Conservation (phyloP, 2,888 invertebrate genomes). For the Palloptera scutellata region DNA sequence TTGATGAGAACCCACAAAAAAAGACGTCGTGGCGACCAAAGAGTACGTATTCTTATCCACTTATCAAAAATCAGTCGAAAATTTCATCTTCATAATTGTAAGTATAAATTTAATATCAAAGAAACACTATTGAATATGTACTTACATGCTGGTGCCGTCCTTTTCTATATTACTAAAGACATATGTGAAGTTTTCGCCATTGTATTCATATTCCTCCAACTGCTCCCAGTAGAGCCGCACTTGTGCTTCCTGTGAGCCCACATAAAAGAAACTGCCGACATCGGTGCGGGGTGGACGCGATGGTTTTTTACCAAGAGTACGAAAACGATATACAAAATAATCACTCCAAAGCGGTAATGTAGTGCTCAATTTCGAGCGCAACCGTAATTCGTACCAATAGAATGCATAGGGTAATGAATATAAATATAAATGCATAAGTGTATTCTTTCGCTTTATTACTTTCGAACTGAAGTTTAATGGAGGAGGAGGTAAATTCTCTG, state of each 20-base stretch:
- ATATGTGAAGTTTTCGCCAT: slow-evolving; percentile 79
- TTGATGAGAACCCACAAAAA: no score
- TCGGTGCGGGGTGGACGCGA: slow-evolving; percentile 74
- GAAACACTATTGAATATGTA: no score
- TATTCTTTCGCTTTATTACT: slow-evolving; percentile 20
- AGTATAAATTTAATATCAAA: no score
- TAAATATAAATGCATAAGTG: slow-evolving; percentile 45
- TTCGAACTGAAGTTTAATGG: slow-evolving; percentile 13
- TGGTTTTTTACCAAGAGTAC: slow-evolving; percentile 69
- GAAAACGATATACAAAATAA: slow-evolving; percentile 69
- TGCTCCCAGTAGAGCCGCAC: slow-evolving; percentile 83
- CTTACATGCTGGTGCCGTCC: slow-evolving; percentile 50
- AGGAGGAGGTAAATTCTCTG: slow-evolving; percentile 44
- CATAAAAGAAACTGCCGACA: slow-evolving; percentile 76
- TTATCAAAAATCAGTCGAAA: no score
- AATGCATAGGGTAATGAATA: slow-evolving; percentile 51
- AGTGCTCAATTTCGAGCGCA: slow-evolving; percentile 70
- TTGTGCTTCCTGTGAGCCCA: slow-evolving; percentile 69
- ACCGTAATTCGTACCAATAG: slow-evolving; percentile 70
- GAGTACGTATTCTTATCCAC: no score
- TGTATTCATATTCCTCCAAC: slow-evolving; percentile 73
- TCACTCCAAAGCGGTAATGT: slow-evolving; percentile 73
- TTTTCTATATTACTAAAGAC: slow-evolving; percentile 64
- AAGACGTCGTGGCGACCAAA: no score
- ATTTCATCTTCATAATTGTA: no score